A percentile compares a stretch with the other conserved stretches of the same genome.
phyloP scores from a whole-genome alignment of 35 echinoderm and acorn worm genomes.

The Strongylocentrotus purpuratus region DNA sequence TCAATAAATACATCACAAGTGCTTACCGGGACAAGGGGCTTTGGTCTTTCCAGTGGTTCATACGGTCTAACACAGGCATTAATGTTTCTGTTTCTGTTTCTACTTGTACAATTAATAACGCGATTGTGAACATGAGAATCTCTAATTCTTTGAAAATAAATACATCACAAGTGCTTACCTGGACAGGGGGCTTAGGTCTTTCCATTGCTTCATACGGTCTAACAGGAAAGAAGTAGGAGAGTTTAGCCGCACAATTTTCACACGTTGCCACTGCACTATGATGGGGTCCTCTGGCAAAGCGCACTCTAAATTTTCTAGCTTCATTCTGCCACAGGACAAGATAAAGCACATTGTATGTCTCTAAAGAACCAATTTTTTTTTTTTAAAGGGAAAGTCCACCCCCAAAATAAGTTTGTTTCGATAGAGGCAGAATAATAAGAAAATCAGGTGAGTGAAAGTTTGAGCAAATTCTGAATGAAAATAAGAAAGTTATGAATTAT shows the following conservation, averaged over 20 bases:
- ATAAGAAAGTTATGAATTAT: no score
- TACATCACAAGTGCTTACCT: not conserved
- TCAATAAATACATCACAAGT: no score
- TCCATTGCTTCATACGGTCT: not conserved
- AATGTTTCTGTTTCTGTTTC: not conserved
- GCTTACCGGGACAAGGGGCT: no score
- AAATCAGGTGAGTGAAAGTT: no score
- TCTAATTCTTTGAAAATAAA: not conserved
- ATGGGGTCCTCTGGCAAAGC: not conserved
- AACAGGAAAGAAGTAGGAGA: not conserved
- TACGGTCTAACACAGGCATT: not conserved
- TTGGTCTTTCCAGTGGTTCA: no score
- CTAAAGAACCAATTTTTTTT: no score
- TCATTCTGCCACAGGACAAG: not conserved
- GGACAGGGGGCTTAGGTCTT: not conserved
- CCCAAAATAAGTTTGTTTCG: no score
- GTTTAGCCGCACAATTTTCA: constrained; percentile 11
- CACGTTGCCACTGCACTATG: not conserved
- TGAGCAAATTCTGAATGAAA: no score
- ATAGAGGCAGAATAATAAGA: no score
- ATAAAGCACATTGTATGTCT: not conserved
- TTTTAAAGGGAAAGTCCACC: no score
- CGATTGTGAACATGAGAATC: not conserved
- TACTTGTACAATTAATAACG: not conserved
- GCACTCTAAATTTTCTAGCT: constrained; percentile 27